Evolutionary conservation across 1,140 invertebrate genomes (phyloP).

Genomic region (Trichonephila clavata): DNA sequence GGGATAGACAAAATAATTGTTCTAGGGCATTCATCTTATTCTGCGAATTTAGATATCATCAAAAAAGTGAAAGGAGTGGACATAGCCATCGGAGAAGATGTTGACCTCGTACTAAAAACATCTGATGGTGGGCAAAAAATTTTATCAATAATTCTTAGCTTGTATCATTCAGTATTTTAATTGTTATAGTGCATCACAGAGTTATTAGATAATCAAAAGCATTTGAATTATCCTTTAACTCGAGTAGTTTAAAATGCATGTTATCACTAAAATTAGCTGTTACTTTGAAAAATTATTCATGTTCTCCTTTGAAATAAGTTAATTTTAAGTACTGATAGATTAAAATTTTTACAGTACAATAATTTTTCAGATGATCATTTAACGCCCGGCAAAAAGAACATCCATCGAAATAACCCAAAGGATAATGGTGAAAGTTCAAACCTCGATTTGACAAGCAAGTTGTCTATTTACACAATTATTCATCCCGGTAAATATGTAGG

Average conservation of each 20-base stretch:
- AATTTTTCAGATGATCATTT: background rate
- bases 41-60: conserved; percentile 89
- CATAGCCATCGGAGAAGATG: conserved; percentile 92
- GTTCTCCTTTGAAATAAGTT: no score
- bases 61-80: conserved; percentile 89
- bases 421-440: background rate
- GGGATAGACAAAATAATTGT: conserved; percentile 93
- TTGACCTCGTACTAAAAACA: conserved; percentile 85
- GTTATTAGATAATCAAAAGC: no score
- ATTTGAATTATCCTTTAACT: no score
- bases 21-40: conserved; percentile 92
- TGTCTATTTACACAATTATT: conserved; percentile 39
- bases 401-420: conserved; percentile 10
- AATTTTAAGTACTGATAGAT: no score
- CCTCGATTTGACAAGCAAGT: background rate
- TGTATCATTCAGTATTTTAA: no score
- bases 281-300: no score
- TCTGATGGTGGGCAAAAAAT: background rate
- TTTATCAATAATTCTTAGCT: background rate
- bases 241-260: no score
- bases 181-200: no score
- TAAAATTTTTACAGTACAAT: background rate
- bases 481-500: conserved; percentile 54
- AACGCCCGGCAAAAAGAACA: background rate
- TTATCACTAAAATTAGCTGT: no score